Evolutionary conservation across 2,888 invertebrate species (phyloP), one percentile per base, ranked within the genome.

Genomic region (Drosophila eohydei): DNA sequence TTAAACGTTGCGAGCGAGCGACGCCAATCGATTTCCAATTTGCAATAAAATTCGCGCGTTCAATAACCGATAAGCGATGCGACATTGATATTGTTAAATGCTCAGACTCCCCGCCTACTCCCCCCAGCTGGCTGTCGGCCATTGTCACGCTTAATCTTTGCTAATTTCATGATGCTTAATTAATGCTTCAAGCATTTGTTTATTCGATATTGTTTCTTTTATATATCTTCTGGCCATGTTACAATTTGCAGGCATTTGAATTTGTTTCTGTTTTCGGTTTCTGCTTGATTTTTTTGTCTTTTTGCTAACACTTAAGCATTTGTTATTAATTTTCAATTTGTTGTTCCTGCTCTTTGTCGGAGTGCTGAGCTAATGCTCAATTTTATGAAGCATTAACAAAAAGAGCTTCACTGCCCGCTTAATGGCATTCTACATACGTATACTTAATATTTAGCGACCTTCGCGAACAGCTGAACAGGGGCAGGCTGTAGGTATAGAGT

Each of bases 401-500:
- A 67, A 76, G 71, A 68, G 86, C 83, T 75, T 63, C 63, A 40
- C 30, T 59, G 81, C 62, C 72, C 84, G 74, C 61, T 74, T 83
- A 86, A 80, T 86, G 72, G 82, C 56, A 54, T 84, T 74, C 73
- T 75, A 74, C 67, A 62, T 67, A 68, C 71, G 83, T 71, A 80
- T 73, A 80, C 70, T 71, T 74, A 73, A 86, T 74, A 70, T 67
- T 69, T 69, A 46, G 66, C 71, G 90, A 89, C 84, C 84, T 84
- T 84, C 74, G 41, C 43, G 1, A 48, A 43, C 38, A 38, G 41
- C 43, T 52, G 44, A 56, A 11, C 4, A 16, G 59, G 38, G 43
- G 30, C 48, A 2, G 34, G 16, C 14, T 26, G 14, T 26, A 4
- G 26, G 7, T 28, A 44, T 48, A n/a, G n/a, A 14, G 61, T 34